Percentiles rank a stretch among this genome's conserved stretches.
These are phyloP conservation scores for Artibeus jamaicensis DNA, from an alignment of 2,797 vertebrate species.

Conservation along the genomic window DNA sequence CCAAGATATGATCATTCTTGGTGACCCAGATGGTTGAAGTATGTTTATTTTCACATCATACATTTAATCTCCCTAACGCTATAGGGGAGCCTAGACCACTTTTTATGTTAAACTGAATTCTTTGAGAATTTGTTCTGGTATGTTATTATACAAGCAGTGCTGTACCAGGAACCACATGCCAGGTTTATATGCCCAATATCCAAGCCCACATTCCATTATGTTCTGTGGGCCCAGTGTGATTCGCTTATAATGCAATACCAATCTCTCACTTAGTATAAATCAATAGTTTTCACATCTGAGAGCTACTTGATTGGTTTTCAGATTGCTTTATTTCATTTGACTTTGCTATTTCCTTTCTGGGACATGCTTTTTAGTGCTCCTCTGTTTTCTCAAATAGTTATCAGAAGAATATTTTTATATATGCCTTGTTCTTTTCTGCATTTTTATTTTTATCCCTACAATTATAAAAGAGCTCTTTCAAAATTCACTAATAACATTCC, in stretches of 20 bases:
- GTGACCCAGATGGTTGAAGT: conserved; percentile 27
- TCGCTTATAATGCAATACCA: conserved; percentile 72
- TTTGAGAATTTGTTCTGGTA: conserved; percentile 64
- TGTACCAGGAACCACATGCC: conserved; percentile 58
- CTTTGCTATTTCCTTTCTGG: conserved; percentile 14
- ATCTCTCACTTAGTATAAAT: conserved; percentile 68
- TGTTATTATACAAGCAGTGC: conserved; percentile 56
- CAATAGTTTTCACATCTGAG: conserved; percentile 72
- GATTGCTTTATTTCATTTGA: not conserved
- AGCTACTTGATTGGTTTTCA: conserved; percentile 42
- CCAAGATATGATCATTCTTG: conserved; percentile 1
- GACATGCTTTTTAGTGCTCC: not conserved
- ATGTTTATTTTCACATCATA: conserved; percentile 70
- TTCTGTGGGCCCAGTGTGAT: conserved; percentile 59
- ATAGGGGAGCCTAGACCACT: conserved; percentile 56
- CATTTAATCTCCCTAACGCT: conserved; percentile 55
- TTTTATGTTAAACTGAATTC: conserved; percentile 69
- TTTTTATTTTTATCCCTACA: not conserved
- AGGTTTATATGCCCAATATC: conserved; percentile 68
- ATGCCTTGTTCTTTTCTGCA: not conserved
- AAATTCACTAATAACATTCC: conserved; percentile 15
- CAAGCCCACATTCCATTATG: conserved; percentile 70
- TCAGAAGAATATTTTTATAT: not conserved
- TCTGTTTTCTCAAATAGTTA: not conserved
- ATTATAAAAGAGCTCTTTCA: conserved; percentile 40